Evolutionary conservation across 1,140 invertebrate genomes (phyloP), one percentile per base, ranked within the genome.

Genomic region (Saxidomus purpurata): DNA sequence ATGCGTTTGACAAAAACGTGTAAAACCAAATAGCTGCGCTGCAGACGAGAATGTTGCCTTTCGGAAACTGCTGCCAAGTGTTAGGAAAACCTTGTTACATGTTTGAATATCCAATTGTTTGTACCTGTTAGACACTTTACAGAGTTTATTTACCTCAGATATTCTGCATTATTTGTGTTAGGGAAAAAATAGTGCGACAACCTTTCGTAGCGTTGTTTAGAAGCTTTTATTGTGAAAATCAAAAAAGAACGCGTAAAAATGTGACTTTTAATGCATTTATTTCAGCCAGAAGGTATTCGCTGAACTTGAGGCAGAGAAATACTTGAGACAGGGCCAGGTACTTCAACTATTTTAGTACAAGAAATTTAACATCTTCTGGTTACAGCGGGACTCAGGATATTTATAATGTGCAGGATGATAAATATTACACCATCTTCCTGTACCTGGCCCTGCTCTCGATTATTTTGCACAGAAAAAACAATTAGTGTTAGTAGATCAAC

Each of bases 371-470:
- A 74, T 40, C 31, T 4, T 13, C 38, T 34, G 11, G 40, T n/a
- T 6, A 22, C 34, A 79, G 76, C 76, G 76, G 76, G 76, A 79
- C 76, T 79, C 76, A 25, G 36, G 49, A 13, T 22, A 43, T 76
- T 76, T 6, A n/a, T 43, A 13, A 43, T 43, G 15, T 43, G 6
- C 15, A 43, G 43, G 43, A 43, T 43, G 43, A 43, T 43, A 15
- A 31, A 17, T 22, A 31, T 8, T 43, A 49, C n/a, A 77, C 74
- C 43, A 49, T 77, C 1, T 15, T 77, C 1, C 25, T 52, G 49
- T 52, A 52, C 49, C 31, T 52, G 76, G 49, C 76, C 76, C 49
- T 52, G 47, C 17, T 19, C 76, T 79, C n/a, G 47, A 79, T 43
- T 38, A 52, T 49, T 79, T 79, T 47, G 6, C 13, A 49, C 55